phyloP scores from a whole-genome alignment of 2,888 invertebrate genomes.

The Acronicta leporina region DNA sequence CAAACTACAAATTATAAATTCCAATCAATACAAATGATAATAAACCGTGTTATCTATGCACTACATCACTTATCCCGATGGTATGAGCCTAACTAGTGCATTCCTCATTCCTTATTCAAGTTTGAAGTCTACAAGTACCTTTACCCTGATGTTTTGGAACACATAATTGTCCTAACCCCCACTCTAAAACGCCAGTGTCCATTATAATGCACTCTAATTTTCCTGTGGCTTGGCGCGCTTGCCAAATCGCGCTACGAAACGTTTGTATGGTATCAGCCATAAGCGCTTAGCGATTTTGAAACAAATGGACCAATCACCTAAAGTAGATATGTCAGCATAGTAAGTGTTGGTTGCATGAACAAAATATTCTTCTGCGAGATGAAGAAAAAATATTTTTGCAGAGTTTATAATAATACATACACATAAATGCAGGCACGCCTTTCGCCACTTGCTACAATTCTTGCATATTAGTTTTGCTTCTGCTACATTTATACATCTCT shows the following conservation, averaged over 20 bases:
- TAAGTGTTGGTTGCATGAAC: too few relatives aligned
- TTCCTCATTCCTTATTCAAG: constrained; percentile 2
- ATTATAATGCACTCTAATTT: constrained; percentile 72
- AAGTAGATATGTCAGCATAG: too few relatives aligned
- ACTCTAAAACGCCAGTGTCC: constrained; percentile 56
- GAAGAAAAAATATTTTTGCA: too few relatives aligned
- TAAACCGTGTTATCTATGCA: too few relatives aligned
- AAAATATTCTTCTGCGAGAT: too few relatives aligned
- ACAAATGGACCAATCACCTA: not conserved
- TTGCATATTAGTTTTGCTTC: too few relatives aligned
- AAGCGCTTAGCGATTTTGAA: constrained; percentile 15
- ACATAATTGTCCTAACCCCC: constrained; percentile 34
- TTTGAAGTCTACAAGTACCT: not conserved
- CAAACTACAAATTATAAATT: too few relatives aligned
- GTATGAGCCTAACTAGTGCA: not conserved
- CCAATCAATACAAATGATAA: too few relatives aligned
- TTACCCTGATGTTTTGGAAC: not conserved
- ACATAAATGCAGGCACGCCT: too few relatives aligned
- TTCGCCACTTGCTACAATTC: too few relatives aligned
- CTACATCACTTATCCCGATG: not conserved
- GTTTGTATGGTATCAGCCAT: constrained; percentile 29
- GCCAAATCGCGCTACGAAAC: constrained; percentile 68
- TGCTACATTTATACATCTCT: too few relatives aligned
- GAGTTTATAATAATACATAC: too few relatives aligned
- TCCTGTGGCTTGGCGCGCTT: constrained; percentile 66